Percentiles rank a stretch among this genome's conserved stretches.
Evolutionary conservation across 2,113 vertebrate species (phyloP).

Genomic region (Syngnathus typhle): DNA sequence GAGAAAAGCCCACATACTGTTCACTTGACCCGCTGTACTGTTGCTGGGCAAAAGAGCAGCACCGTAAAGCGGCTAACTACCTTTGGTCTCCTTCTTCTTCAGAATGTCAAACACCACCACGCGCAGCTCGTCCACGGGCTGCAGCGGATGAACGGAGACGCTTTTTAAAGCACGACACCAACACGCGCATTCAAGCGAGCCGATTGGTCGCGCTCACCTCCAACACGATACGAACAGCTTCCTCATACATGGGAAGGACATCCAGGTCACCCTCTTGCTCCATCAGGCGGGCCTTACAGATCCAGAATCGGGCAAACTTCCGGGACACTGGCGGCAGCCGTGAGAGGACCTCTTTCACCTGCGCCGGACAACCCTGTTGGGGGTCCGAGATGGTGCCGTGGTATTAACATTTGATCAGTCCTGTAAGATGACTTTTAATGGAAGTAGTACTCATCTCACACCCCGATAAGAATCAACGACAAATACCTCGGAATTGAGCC

Average conservation of each 20-base stretch:
- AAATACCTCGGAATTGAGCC: too few species aligned
- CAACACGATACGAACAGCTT: slow-evolving; percentile 76
- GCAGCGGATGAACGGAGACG: neutral
- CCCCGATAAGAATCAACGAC: too few species aligned
- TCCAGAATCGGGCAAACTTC: slow-evolving; percentile 88
- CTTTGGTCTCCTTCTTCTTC: slow-evolving; percentile 61
- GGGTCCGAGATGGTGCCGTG: neutral
- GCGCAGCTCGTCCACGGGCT: slow-evolving; percentile 73
- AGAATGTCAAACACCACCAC: slow-evolving; percentile 71
- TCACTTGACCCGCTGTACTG: too few species aligned
- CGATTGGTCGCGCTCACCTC: slow-evolving; percentile 55
- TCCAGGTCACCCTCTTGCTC: slow-evolving; percentile 73
- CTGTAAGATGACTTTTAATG: neutral
- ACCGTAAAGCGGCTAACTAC: slow-evolving; percentile 20
- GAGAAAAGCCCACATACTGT: neutral
- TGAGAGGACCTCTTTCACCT: slow-evolving; percentile 68
- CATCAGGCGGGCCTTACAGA: slow-evolving; percentile 79
- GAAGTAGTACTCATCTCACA: too few species aligned
- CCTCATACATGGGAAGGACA: slow-evolving; percentile 73
- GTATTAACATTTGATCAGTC: neutral
- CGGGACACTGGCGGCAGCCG: slow-evolving; percentile 74
- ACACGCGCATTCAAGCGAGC: neutral
- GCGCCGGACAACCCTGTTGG: slow-evolving; percentile 69
- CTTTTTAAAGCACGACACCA: neutral
- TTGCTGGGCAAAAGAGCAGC: neutral